Conservation (phyloP, 2,797 vertebrate genomes). For the Caiman crocodilus region DNA sequence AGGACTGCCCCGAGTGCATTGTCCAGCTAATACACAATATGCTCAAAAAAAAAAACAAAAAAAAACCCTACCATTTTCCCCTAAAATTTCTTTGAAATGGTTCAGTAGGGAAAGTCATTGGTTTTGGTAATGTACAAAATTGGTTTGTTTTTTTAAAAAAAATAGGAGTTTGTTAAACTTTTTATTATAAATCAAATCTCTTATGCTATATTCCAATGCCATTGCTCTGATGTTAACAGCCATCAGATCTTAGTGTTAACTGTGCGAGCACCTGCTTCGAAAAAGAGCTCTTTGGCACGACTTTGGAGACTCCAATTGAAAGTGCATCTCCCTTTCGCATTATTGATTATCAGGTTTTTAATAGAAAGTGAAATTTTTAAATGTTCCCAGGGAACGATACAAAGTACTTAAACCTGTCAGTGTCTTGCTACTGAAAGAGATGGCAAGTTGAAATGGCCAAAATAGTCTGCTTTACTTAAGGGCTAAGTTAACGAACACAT, state of each 20-base stretch:
- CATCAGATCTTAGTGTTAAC: background rate
- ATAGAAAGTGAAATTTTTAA: conserved; percentile 9
- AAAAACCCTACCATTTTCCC: background rate
- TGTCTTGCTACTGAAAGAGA: background rate
- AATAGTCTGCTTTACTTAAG: background rate
- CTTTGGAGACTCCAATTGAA: background rate
- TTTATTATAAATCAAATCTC: background rate
- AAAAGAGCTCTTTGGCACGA: background rate
- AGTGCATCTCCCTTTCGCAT: background rate
- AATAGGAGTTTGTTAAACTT: background rate
- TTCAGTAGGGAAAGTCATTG: background rate
- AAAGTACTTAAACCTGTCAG: background rate
- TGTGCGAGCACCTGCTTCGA: background rate
- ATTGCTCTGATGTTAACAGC: background rate
- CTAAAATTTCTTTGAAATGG: background rate
- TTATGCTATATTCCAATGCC: background rate
- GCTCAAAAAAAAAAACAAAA: background rate
- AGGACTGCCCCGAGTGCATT: background rate
- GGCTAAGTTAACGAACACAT: background rate
- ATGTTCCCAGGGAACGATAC: background rate
- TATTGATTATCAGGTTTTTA: conserved; percentile 16
- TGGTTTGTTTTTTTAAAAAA: background rate
- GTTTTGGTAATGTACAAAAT: background rate
- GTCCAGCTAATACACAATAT: background rate
- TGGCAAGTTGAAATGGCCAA: background rate